Evolutionary conservation across 2,888 invertebrate genomes (phyloP).

Genomic region (Encarsia formosa): DNA sequence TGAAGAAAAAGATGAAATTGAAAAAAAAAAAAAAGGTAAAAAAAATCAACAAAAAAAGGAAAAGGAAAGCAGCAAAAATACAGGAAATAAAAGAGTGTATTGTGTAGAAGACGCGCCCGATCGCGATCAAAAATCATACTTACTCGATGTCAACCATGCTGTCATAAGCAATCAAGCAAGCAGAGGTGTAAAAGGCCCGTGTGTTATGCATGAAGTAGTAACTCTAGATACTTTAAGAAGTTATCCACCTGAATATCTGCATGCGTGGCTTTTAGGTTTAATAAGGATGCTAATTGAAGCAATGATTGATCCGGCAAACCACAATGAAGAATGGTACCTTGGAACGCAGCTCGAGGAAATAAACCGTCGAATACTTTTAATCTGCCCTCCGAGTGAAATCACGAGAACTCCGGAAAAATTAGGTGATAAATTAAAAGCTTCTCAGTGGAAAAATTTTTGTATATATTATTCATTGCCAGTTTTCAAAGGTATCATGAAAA

Average conservation of each 20-base stretch:
- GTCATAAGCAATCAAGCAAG: no score
- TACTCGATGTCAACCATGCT: no score
- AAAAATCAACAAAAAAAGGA: no score
- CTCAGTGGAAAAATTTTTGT: not conserved
- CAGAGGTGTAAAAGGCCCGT: conserved; percentile 2
- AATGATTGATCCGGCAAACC: not conserved
- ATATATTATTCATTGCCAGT: not conserved
- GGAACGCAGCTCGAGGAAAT: not conserved
- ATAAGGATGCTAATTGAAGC: not conserved
- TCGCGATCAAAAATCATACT: no score
- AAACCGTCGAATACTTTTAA: not conserved
- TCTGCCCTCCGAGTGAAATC: not conserved
- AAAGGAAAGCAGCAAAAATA: no score
- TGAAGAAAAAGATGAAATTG: not conserved
- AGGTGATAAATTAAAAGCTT: not conserved
- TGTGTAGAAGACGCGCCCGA: no score
- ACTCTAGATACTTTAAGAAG: not conserved
- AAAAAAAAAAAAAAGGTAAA: no score
- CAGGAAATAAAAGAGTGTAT: no score
- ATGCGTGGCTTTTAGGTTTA: not conserved
- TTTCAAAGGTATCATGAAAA: no score
- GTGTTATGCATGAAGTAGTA: not conserved
- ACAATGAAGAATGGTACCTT: conserved; percentile 5
- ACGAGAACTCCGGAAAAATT: not conserved
- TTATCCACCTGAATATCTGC: conserved; percentile 9